Conservation (phyloP, 2,888 invertebrate genomes). For the Campaea margaritaria region DNA sequence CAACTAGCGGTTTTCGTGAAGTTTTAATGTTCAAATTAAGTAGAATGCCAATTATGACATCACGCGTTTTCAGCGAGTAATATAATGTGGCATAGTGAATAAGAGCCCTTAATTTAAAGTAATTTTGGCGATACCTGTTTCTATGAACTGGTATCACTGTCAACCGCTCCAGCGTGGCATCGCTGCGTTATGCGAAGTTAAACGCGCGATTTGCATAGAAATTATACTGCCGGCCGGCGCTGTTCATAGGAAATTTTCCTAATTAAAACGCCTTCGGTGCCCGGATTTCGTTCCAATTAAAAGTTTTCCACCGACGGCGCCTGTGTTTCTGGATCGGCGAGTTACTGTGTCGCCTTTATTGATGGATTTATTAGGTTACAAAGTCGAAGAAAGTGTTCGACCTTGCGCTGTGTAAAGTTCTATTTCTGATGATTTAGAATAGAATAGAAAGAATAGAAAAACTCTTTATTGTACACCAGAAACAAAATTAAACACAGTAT, state of each 20-base stretch:
- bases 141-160: slow-evolving; percentile 18
- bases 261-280: slow-evolving; percentile 82
- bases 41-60: too few species aligned
- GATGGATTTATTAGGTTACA: slow-evolving; percentile 39
- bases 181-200: slow-evolving; percentile 70
- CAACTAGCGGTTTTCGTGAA: too few species aligned
- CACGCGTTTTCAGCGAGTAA: too few species aligned
- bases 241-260: slow-evolving; percentile 83
- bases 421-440: too few species aligned
- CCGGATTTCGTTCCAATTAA: slow-evolving; percentile 83
- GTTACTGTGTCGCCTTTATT: slow-evolving; percentile 39
- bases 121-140: too few species aligned
- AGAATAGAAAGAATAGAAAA: too few species aligned
- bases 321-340: slow-evolving; percentile 42
- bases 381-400: neutral
- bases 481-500: too few species aligned
- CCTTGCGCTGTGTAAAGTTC: too few species aligned
- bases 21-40: too few species aligned
- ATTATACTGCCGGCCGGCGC: slow-evolving; percentile 78
- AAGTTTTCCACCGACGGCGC: slow-evolving; percentile 63
- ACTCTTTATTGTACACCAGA: too few species aligned
- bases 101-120: too few species aligned
- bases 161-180: slow-evolving; percentile 30
- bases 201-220: slow-evolving; percentile 84
- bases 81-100: too few species aligned